phyloP scores from a whole-genome alignment of 2,113 vertebrate species.

The Oncorhynchus masou region DNA sequence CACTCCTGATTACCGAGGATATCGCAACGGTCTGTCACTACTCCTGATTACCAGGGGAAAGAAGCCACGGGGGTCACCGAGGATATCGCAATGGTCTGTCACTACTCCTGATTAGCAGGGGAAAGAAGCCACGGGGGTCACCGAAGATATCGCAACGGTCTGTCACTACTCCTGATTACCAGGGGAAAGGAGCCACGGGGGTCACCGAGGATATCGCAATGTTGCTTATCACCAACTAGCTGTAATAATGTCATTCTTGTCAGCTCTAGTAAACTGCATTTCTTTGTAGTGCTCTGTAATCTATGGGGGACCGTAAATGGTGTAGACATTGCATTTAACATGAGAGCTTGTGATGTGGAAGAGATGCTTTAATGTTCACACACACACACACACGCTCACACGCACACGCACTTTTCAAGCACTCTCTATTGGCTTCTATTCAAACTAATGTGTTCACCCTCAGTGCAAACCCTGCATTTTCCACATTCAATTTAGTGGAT shows the following conservation, averaged over 20 bases:
- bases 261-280: constrained; percentile 29
- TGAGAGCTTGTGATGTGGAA: constrained; percentile 19
- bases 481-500: constrained; percentile 26
- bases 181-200: constrained; percentile 7
- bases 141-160: neutral
- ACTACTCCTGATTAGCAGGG: no score
- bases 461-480: neutral
- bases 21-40: constrained; percentile 1
- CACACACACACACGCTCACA: constrained; percentile 40
- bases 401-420: neutral
- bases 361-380: constrained; percentile 33
- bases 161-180: constrained; percentile 14
- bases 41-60: neutral
- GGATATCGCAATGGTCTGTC: no score
- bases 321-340: constrained; percentile 29
- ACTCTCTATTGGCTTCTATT: constrained; percentile 1
- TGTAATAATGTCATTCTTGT: constrained; percentile 49
- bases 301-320: constrained; percentile 47
- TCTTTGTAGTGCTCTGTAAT: constrained; percentile 47
- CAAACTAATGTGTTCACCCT: constrained; percentile 10
- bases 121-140: constrained; percentile 21
- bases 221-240: constrained; percentile 3
- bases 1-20: no score
- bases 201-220: constrained; percentile 27
- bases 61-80: constrained; percentile 25